Evolutionary conservation across 2,797 vertebrate genomes (phyloP), one percentile per base, ranked within the genome.

Genomic region (Tiaroga cobitis): DNA sequence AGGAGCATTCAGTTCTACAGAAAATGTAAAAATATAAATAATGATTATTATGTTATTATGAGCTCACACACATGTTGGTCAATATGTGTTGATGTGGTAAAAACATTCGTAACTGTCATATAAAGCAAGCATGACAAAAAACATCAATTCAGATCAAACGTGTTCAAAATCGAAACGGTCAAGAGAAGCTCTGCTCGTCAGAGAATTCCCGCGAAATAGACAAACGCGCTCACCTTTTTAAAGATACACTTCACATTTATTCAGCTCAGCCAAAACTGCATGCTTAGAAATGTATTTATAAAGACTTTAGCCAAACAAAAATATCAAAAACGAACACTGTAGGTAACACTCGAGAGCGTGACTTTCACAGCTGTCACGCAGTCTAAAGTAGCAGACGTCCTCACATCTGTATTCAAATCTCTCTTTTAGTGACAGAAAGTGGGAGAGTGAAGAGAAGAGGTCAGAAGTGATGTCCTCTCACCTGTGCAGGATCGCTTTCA

Each of bases 401-500:
- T n/a, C 26, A 41, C 16, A n/a, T 72, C 15, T 72, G 29, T 65
- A 32, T 41, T 41, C 19, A 41, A 29, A 21, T 2, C n/a, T 9
- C 10, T 65, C 15, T 34, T 4, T 68, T 29, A 34, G 16, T 56
- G n/a, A 41, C 24, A 67, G 61, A 68, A 56, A 68, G 15, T 5
- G 67, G 24, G 34, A 10, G 37, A 61, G 69, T 72, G 19, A 41
- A 61, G 1, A 43, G 51, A 61, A 68, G 9, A 8, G 29, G 18
- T 51, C 68, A 72, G 51, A 18, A 21, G n/a, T 18, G 9, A 21
- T 34, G 41, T 39, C 0, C 43, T 16, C 90, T 91, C 86, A 91
- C 90, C 90, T 91, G 90, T 80, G n/a, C 59, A 37, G 76, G 70
- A 41, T 84, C 81, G 69, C 32, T 79, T 86, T 89, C 89, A 90